Percentiles rank a stretch among this genome's conserved stretches.
Conservation (phyloP, 2,888 invertebrate genomes). For the Mesochorus sp. region DNA sequence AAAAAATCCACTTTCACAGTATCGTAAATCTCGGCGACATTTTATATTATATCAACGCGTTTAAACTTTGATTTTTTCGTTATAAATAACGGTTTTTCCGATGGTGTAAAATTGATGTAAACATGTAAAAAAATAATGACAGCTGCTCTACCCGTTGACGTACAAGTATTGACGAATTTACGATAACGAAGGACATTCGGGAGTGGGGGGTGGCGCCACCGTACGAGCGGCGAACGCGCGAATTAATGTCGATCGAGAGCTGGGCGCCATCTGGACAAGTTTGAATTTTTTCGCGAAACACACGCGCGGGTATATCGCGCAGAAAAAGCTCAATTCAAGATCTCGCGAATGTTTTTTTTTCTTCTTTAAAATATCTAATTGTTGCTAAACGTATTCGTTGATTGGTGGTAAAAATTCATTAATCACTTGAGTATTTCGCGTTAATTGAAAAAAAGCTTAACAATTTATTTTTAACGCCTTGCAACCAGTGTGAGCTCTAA, state of each 20-base stretch:
- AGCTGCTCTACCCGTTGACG: conserved; percentile 48
- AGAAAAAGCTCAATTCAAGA: conserved; percentile 3
- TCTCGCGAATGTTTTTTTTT: conserved; percentile 19
- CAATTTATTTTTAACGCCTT: neutral
- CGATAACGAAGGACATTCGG: neutral
- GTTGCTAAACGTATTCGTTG: too few relatives aligned
- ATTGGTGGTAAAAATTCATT: too few relatives aligned
- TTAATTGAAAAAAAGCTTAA: neutral
- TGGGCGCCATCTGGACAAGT: conserved; percentile 7
- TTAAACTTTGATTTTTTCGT: neutral
- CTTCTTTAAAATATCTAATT: neutral
- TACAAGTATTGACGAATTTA: conserved; percentile 51
- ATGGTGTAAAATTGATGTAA: conserved; percentile 55
- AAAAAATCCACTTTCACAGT: conserved; percentile 10
- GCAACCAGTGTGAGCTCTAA: neutral
- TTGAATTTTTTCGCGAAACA: conserved; percentile 5
- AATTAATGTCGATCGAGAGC: neutral
- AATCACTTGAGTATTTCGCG: too few relatives aligned
- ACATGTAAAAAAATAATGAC: conserved; percentile 51
- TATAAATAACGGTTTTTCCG: neutral
- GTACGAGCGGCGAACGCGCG: neutral
- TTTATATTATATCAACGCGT: neutral
- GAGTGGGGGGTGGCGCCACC: conserved; percentile 15
- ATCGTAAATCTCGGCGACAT: conserved; percentile 11
- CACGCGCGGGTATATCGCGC: neutral